Conservation (phyloP, 2,113 vertebrate species). For the Toxotes jaculatrix region DNA sequence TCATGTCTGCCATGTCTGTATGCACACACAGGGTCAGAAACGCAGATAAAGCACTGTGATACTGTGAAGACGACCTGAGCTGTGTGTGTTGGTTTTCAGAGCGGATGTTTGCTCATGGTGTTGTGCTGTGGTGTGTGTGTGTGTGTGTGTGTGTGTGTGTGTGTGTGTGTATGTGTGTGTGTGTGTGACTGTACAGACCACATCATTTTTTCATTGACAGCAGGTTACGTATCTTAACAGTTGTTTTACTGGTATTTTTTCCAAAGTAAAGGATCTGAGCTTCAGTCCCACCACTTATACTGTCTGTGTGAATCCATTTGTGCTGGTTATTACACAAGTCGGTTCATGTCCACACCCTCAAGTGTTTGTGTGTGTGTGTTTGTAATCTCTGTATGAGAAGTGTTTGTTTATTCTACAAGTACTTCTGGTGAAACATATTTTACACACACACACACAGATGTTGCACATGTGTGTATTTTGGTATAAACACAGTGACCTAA, state of each 20-base stretch:
- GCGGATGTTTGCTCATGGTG: too few relatives aligned
- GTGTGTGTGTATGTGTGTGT: conserved; percentile 6
- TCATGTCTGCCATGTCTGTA: too few relatives aligned
- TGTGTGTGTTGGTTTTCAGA: too few relatives aligned
- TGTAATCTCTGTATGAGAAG: neutral
- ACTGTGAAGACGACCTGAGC: too few relatives aligned
- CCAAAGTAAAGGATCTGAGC: too few relatives aligned
- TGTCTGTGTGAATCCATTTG: neutral
- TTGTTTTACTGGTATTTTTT: too few relatives aligned
- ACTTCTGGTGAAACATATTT: neutral
- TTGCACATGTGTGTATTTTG: conserved; percentile 14
- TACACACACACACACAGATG: conserved; percentile 7
- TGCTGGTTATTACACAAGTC: neutral
- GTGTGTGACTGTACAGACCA: too few relatives aligned
- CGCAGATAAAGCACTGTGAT: too few relatives aligned
- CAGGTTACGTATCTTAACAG: too few relatives aligned
- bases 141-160: neutral
- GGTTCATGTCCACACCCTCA: neutral
- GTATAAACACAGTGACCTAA: conserved; percentile 44
- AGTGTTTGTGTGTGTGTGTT: neutral
- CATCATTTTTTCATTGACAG: too few relatives aligned
- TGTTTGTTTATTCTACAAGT: neutral
- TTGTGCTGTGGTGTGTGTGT: neutral
- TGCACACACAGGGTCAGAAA: too few relatives aligned
- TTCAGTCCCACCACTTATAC: neutral